phyloP scores from a whole-genome alignment of 1,140 invertebrate genomes.

The Achroia grisella region DNA sequence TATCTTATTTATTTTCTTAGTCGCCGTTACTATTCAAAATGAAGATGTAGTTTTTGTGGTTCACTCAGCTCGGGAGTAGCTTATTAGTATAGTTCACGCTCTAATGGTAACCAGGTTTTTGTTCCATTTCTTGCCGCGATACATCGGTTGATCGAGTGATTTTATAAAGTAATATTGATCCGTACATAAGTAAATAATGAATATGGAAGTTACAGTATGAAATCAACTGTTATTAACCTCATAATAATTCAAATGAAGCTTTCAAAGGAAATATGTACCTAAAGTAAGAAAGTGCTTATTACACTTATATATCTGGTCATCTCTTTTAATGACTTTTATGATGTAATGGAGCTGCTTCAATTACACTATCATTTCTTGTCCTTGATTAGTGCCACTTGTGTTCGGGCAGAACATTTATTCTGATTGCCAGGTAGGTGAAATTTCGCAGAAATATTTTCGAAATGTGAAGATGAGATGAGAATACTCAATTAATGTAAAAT shows the following conservation, averaged over 20 bases:
- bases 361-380: too few relatives aligned
- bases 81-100: conserved; percentile 36
- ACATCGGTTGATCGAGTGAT: conserved; percentile 1
- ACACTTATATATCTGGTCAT: background rate
- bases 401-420: too few relatives aligned
- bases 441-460: too few relatives aligned
- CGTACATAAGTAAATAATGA: conserved; percentile 5
- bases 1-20: conserved; percentile 51
- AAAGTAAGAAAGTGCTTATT: background rate
- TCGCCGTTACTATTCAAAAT: conserved; percentile 47
- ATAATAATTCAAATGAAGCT: conserved; percentile 2
- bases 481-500: too few relatives aligned
- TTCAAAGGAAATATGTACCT: background rate
- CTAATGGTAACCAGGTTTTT: conserved; percentile 37
- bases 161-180: background rate
- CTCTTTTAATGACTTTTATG: conserved; percentile 2
- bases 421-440: too few relatives aligned
- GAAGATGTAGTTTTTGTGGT: conserved; percentile 53
- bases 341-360: background rate
- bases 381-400: too few relatives aligned
- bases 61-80: conserved; percentile 21
- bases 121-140: conserved; percentile 13
- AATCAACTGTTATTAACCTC: background rate
- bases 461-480: too few relatives aligned
- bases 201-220: conserved; percentile 2